phyloP scores from a whole-genome alignment of 2,113 vertebrate species.

The Calidris pugnax region DNA sequence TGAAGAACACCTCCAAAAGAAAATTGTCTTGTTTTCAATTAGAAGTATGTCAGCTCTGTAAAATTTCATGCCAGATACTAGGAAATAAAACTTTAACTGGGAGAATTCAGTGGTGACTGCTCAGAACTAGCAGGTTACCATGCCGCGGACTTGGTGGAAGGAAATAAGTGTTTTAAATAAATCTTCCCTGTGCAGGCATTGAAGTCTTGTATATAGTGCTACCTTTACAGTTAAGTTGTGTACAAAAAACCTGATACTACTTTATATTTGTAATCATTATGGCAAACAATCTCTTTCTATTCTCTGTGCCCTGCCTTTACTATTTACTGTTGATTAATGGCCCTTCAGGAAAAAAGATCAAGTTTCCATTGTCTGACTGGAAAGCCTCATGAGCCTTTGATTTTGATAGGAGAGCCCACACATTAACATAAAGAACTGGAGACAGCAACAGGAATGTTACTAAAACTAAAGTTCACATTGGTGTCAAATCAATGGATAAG shows the following conservation, averaged over 20 bases:
- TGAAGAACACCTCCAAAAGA: not conserved
- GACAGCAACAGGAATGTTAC: not conserved
- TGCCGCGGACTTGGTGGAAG: not conserved
- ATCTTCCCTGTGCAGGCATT: not conserved
- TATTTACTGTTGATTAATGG: not conserved
- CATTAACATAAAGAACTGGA: not conserved
- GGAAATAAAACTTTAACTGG: not conserved
- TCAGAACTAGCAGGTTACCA: not conserved
- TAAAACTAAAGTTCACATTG: not conserved
- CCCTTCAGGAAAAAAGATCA: not conserved
- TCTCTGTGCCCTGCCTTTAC: not conserved
- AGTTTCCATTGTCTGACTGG: not conserved
- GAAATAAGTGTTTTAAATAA: not conserved
- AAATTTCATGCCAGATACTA: no score
- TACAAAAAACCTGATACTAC: not conserved
- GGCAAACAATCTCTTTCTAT: not conserved
- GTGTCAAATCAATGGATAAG: not conserved
- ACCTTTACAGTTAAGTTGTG: not conserved
- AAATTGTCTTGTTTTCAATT: not conserved
- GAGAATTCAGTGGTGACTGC: not conserved
- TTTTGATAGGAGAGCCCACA: not conserved
- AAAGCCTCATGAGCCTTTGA: not conserved
- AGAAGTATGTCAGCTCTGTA: not conserved
- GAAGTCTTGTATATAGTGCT: not conserved
- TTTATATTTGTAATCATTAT: not conserved